These are phyloP conservation scores for Asobara japonica DNA, from an alignment of 1,140 invertebrate genomes.

Conservation along the genomic window DNA sequence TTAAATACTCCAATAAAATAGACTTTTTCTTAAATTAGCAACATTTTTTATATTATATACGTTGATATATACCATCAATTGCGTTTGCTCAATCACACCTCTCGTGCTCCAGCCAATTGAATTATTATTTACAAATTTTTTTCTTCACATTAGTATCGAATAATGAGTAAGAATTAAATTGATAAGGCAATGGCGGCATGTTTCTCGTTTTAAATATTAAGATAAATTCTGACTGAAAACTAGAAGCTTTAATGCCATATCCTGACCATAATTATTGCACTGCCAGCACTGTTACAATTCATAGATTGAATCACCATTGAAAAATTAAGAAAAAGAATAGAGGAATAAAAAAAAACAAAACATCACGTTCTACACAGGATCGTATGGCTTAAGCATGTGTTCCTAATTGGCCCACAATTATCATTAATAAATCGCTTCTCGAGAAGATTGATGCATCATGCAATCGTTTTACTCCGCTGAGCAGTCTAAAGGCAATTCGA, in stretches of 20 bases:
- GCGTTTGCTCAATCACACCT: neutral
- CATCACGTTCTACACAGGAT: neutral
- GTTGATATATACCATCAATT: slow-evolving; percentile 35
- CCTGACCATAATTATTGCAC: slow-evolving; percentile 40
- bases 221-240: slow-evolving; percentile 12
- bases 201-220: slow-evolving; percentile 19
- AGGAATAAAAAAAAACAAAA: too few species aligned
- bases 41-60: slow-evolving; percentile 39
- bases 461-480: neutral
- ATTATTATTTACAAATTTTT: slow-evolving; percentile 17
- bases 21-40: slow-evolving; percentile 47
- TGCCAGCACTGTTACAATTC: slow-evolving; percentile 41
- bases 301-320: slow-evolving; percentile 19
- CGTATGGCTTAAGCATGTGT: slow-evolving; percentile 8
- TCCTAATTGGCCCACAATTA: slow-evolving; percentile 3
- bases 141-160: neutral
- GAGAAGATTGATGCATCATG: neutral
- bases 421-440: neutral
- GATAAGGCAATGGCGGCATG: slow-evolving; percentile 19
- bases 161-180: slow-evolving; percentile 3
- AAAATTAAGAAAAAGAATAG: slow-evolving; percentile 12
- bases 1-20: slow-evolving; percentile 52
- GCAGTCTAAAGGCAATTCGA: neutral
- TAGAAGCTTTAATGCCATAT: slow-evolving; percentile 29
- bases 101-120: neutral